Percentiles rank a stretch among this genome's conserved stretches.
Evolutionary conservation across 2,888 invertebrate genomes (phyloP).

Genomic region (Steinernema carpocapsae): DNA sequence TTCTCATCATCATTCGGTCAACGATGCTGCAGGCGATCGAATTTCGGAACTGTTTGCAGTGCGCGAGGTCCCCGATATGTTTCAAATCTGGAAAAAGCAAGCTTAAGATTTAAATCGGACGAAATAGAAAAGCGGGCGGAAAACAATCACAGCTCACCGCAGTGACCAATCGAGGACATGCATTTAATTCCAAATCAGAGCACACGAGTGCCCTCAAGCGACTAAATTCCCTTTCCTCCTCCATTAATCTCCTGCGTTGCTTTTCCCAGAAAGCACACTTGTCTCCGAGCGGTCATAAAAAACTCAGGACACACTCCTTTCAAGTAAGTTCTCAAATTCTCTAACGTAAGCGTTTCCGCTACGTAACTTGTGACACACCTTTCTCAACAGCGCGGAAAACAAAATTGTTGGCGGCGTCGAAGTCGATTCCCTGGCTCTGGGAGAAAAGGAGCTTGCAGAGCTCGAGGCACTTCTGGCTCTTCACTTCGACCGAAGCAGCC

Average conservation of each 20-base stretch:
- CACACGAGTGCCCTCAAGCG: slow-evolving; percentile 30
- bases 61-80: neutral
- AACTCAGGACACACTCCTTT: neutral
- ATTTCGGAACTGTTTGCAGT: neutral
- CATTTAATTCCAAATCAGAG: slow-evolving; percentile 14
- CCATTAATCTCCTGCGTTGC: slow-evolving; percentile 5
- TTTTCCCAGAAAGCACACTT: slow-evolving; percentile 10
- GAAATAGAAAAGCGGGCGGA: neutral
- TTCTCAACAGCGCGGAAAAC: slow-evolving; percentile 17
- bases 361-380: neutral
- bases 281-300: slow-evolving; percentile 18
- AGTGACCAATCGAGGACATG: neutral
- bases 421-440: neutral
- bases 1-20: neutral
- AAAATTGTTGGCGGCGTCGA: neutral
- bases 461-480: neutral
- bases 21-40: neutral
- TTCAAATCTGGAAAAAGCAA: neutral
- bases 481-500: neutral
- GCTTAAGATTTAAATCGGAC: neutral
- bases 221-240: slow-evolving; percentile 3
- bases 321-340: neutral
- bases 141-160: neutral
- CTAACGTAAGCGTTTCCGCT: neutral
- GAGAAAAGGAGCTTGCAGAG: neutral